Evolutionary conservation across 1,140 invertebrate genomes (phyloP).

Genomic region (Halesus radiatus): DNA sequence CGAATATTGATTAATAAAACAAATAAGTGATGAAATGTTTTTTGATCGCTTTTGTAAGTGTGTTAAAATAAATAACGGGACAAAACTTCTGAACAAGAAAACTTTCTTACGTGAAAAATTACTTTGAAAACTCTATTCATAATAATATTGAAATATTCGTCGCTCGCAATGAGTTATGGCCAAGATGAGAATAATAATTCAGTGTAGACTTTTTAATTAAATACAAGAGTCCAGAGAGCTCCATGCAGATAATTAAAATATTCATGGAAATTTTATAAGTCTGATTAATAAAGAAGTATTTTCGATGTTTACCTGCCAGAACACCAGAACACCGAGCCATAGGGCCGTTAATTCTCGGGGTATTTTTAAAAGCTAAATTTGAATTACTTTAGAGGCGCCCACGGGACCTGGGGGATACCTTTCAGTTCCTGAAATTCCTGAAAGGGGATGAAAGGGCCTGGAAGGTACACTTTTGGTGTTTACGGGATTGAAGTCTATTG

Average conservation of each 20-base stretch:
- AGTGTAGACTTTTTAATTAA: slow-evolving; percentile 52
- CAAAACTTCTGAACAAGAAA: no score
- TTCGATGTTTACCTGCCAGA: slow-evolving; percentile 31
- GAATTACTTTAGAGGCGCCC: not conserved
- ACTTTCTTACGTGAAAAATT: no score
- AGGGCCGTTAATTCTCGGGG: not conserved
- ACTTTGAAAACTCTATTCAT: no score
- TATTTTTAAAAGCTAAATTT: slow-evolving; percentile 9
- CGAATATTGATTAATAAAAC: no score
- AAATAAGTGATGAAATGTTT: no score
- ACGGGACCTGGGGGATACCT: not conserved
- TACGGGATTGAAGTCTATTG: no score
- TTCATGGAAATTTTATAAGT: slow-evolving; percentile 52
- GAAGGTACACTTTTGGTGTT: not conserved
- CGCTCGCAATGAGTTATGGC: not conserved
- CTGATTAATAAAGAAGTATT: slow-evolving; percentile 52
- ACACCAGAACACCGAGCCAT: not conserved
- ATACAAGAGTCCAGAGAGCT: slow-evolving; percentile 6
- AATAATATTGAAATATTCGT: no score
- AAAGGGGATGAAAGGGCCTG: not conserved
- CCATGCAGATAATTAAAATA: slow-evolving; percentile 52
- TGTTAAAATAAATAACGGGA: no score
- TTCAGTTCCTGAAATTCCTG: not conserved
- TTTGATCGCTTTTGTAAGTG: no score
- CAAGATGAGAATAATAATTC: slow-evolving; percentile 35